Evolutionary conservation across 2,113 vertebrate genomes (phyloP), one percentile per base, ranked within the genome.

Genomic region (Donacobius atricapilla): DNA sequence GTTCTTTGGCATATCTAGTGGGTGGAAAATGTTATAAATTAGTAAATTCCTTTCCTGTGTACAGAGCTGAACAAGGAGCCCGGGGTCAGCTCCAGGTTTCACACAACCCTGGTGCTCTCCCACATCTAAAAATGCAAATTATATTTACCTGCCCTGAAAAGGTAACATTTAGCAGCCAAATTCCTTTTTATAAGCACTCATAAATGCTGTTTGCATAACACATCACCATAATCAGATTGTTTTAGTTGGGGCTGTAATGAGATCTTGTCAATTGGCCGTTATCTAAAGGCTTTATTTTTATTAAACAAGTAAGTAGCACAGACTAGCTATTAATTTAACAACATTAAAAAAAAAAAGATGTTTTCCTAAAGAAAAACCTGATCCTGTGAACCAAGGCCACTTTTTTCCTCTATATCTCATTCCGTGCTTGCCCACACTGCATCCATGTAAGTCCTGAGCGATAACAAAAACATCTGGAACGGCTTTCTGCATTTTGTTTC

Each of bases 401-500:
- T 39, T 78, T 73, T 76, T 54, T 8, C 45, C 56, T 11, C 20
- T 15, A 0, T 8, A 3, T 51, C 72, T 48, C 68, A 22, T 31
- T 1, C 45, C 3, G 1, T 56, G 37, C 70, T 51, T 39, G 71
- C 42, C 75, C 21, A 3, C 17, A 2, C 10, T 66, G 33, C 39
- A 8, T 17, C 75, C 35, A 1, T 17, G 24, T 9, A 57, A 37
- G 60, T 13, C 60, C 14, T 0, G 18, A 57, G 61, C 16, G 65
- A 68, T 50, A 73, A 92, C 33, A 71, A 90, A 96, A 94, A 71
- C 86, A 86, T 90, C 92, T 96, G 82, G 48, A n/a, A 61, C 22
- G 90, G 44, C 31, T 89, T 60, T 76, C 53, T 95, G 57, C 33
- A 0, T 84, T 66, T 71, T 4, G 5, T 90, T 90, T 75, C 82